Evolutionary conservation across 2,797 vertebrate species (phyloP), one percentile per base, ranked within the genome.

Genomic region (Pangasius larnaudii): DNA sequence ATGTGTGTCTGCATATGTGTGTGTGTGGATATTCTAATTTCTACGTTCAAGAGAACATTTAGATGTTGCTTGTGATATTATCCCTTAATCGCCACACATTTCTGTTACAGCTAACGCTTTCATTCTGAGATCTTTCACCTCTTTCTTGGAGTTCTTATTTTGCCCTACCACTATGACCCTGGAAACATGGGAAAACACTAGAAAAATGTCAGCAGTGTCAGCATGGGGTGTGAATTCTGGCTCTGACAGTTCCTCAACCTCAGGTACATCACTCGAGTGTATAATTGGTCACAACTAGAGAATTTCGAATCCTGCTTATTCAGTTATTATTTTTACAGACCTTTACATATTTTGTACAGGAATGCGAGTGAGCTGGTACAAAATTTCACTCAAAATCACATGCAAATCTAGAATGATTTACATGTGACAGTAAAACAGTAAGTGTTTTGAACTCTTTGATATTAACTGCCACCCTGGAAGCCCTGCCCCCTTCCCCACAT

Each of bases 1-100:
- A 96, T 96, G 95, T 96, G 87, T 72, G 11, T 30, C 56, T 86
- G 39, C 56, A 30, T 42, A 14, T 30, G 3, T 74, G 39, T 82
- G 42, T 82, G 67, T 69, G 42, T 85, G 69, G 92, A 63, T 6
- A 46, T 46, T 65, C 39, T 46, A 65, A 90, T 88, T 63, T 91
- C 87, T 89, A 83, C 83, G 0, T 78, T 95, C 93, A 92, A 71
- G 89, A 78, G 80, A 90, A 72, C 69, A 59, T 81, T 84, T 22
- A 24, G 53, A 36, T 36, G 0, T 79, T 58, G 49, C 49, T 10
- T 18, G 14, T 84, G 85, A 90, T 56, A n/a, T 46, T 49, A 5
- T 65, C 13, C 11, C 16, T 63, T 49, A 11, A 22, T 30, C 8
- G 1, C 16, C 6, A 30, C 5, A 10, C 0, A n/a, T 61, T 39